phyloP scores from a whole-genome alignment of 2,797 vertebrate genomes.

The Myotis pilosus region DNA sequence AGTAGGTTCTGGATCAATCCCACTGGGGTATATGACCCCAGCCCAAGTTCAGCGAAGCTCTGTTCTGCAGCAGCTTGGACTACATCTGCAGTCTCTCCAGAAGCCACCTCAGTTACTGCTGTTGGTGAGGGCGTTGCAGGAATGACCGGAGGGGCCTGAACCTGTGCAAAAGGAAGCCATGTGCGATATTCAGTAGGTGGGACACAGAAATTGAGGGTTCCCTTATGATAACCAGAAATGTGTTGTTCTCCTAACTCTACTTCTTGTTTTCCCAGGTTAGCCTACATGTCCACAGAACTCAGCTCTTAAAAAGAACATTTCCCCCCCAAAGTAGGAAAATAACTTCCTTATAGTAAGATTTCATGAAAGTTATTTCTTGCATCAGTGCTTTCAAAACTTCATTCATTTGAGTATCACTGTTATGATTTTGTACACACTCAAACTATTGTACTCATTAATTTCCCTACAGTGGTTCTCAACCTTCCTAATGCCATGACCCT shows the following conservation, averaged over 20 bases:
- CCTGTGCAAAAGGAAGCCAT: conserved; percentile 57
- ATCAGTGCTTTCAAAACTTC: background rate
- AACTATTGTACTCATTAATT: background rate
- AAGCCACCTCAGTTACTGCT: conserved; percentile 58
- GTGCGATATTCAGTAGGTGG: background rate
- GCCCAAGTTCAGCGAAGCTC: conserved; percentile 88
- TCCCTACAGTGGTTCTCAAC: background rate
- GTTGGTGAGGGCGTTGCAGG: conserved; percentile 57
- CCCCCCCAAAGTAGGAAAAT: background rate
- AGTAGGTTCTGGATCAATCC: conserved; percentile 91
- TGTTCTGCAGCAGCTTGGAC: conserved; percentile 84
- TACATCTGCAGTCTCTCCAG: conserved; percentile 72
- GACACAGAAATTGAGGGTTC: background rate
- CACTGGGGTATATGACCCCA: conserved; percentile 88
- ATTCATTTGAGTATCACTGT: background rate
- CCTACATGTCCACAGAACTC: background rate
- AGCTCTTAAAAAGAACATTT: conserved; percentile 9
- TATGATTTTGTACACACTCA: background rate
- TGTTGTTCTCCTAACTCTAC: background rate
- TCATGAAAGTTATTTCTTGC: conserved; percentile 12
- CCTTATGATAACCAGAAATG: background rate
- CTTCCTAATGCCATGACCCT: too few relatives aligned
- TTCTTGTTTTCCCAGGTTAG: background rate
- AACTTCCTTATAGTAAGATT: background rate
- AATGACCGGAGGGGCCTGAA: conserved; percentile 56